Evolutionary conservation across 23 tunicate genomes (phyloP).

Genomic region (Corella eumyota): DNA sequence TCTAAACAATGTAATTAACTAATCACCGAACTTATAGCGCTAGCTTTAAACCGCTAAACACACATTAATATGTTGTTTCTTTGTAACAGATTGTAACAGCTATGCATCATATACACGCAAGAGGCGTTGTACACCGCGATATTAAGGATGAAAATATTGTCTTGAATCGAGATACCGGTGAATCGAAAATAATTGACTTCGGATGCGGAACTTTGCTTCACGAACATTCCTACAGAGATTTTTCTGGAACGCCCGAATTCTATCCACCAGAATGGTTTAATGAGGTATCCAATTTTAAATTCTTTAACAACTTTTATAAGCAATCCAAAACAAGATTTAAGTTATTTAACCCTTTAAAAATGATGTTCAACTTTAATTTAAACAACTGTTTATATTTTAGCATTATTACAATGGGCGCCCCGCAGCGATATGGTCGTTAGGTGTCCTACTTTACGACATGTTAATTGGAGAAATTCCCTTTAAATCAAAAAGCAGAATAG

Average conservation of each 20-base stretch:
- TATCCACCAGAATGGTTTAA: constrained; percentile 94
- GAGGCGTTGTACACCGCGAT: constrained; percentile 88
- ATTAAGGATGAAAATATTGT: constrained; percentile 86
- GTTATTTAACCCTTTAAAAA: too few relatives aligned
- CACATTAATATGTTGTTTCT: too few relatives aligned
- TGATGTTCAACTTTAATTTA: not conserved
- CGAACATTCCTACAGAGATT: constrained; percentile 58
- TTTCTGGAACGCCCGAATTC: constrained; percentile 91
- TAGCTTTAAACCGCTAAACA: too few relatives aligned
- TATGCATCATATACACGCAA: constrained; percentile 58
- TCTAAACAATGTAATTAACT: too few relatives aligned
- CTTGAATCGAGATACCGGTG: constrained; percentile 50
- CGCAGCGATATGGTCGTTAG: constrained; percentile 79
- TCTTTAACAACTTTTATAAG: too few relatives aligned
- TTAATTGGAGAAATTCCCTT: constrained; percentile 85
- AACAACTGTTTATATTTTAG: constrained; percentile 17
- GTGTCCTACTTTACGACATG: constrained; percentile 83
- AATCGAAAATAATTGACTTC: constrained; percentile 66
- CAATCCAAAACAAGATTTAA: too few relatives aligned
- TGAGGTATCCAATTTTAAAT: constrained; percentile 24
- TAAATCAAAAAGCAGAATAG: constrained; percentile 40
- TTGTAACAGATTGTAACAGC: constrained; percentile 45
- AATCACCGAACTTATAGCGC: too few relatives aligned
- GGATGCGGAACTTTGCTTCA: constrained; percentile 83
- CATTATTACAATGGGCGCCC: constrained; percentile 35